Conservation (phyloP, 2,113 vertebrate genomes). For the Perccottus glenii region DNA sequence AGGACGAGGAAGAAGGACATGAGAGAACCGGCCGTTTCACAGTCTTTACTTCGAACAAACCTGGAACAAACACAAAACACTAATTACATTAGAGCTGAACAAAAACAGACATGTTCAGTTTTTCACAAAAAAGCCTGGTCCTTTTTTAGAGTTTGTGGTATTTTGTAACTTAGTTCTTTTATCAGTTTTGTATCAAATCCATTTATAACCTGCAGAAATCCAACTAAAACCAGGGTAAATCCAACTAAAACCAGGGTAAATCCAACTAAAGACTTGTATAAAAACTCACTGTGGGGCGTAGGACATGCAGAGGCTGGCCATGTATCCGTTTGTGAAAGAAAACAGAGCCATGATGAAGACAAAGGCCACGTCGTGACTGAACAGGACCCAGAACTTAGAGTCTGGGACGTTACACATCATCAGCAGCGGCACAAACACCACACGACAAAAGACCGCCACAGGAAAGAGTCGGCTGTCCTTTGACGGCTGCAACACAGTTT, state of each 20-base stretch:
- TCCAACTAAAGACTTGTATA: too few relatives aligned
- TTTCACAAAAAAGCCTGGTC: too few relatives aligned
- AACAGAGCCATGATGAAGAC: constrained; percentile 87
- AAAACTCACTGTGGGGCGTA: constrained; percentile 89
- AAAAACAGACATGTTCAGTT: not conserved
- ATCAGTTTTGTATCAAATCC: too few relatives aligned
- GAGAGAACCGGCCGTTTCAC: constrained; percentile 87
- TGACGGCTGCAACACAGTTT: constrained; percentile 76
- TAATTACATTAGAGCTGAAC: not conserved
- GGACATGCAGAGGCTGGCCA: constrained; percentile 93
- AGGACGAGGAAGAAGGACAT: constrained; percentile 92
- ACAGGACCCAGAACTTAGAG: constrained; percentile 63
- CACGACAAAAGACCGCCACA: constrained; percentile 74
- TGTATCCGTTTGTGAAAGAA: constrained; percentile 89
- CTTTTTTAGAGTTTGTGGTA: too few relatives aligned
- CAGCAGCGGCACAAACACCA: constrained; percentile 88
- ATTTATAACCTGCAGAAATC: too few relatives aligned
- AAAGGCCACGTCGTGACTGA: constrained; percentile 85
- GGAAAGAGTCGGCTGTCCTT: constrained; percentile 85
- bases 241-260: too few relatives aligned
- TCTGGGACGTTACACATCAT: constrained; percentile 87
- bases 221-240: too few relatives aligned
- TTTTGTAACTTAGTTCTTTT: too few relatives aligned
- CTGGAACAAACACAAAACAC: constrained; percentile 60
- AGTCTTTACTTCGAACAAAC: constrained; percentile 83